phyloP scores from a whole-genome alignment of 2,888 invertebrate genomes.

The Mesoligia furuncula region DNA sequence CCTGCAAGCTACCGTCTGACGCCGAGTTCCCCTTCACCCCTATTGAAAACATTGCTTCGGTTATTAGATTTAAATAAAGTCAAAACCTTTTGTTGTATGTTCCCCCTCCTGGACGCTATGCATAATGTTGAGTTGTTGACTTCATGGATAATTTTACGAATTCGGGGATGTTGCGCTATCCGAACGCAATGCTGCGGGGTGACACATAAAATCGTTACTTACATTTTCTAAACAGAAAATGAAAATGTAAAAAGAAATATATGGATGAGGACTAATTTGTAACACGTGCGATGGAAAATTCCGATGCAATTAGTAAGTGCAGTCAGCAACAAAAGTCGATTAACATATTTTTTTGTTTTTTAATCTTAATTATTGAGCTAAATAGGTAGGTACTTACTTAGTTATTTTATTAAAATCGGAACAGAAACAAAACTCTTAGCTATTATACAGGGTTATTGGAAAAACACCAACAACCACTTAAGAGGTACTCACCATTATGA shows the following conservation, averaged over 20 bases:
- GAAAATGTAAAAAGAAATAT: not conserved
- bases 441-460: not conserved
- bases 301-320: not conserved
- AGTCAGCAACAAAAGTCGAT: not conserved
- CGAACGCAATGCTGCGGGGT: not conserved
- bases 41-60: constrained; percentile 73
- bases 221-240: not conserved
- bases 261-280: no score
- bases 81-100: constrained; percentile 70
- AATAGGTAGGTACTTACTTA: no score
- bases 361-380: not conserved
- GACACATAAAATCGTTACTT: constrained; percentile 7
- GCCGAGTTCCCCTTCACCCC: constrained; percentile 66
- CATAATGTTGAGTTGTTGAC: constrained; percentile 60
- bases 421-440: not conserved
- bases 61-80: constrained; percentile 78
- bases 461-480: no score
- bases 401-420: not conserved
- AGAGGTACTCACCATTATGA: no score
- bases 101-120: constrained; percentile 48
- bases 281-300: not conserved
- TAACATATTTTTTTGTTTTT: not conserved
- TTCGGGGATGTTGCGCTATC: constrained; percentile 10
- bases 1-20: constrained; percentile 66
- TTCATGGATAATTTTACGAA: constrained; percentile 61